phyloP scores from a whole-genome alignment of 1,140 invertebrate genomes.

The Diachasma alloeum region DNA sequence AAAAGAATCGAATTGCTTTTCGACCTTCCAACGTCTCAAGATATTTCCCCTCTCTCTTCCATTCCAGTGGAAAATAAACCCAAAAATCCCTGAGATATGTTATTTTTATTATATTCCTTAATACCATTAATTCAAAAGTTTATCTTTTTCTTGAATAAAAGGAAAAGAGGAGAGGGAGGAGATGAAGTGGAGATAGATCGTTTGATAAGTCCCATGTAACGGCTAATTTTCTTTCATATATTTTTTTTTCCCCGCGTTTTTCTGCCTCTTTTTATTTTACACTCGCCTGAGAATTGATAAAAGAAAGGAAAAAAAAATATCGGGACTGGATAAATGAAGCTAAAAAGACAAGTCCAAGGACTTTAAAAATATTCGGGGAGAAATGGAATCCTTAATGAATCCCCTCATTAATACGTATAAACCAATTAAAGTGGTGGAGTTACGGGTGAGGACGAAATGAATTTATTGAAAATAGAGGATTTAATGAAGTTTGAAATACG shows the following conservation, averaged over 20 bases:
- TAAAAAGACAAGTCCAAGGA: background rate
- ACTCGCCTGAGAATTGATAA: background rate
- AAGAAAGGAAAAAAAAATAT: background rate
- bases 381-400: conserved; percentile 1
- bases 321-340: background rate
- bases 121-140: background rate
- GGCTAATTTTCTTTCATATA: background rate
- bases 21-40: conserved; percentile 1
- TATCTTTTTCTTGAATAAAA: background rate
- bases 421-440: background rate
- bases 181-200: background rate
- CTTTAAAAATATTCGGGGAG: background rate
- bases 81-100: background rate
- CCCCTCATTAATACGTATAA: background rate
- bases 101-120: background rate
- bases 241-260: background rate
- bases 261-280: background rate
- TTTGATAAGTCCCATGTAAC: conserved; percentile 3
- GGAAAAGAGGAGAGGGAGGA: background rate
- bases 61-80: background rate
- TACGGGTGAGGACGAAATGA: background rate
- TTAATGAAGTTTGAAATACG: background rate
- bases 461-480: background rate
- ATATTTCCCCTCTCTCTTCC: background rate
- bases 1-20: conserved; percentile 20